phyloP scores from a whole-genome alignment of 2,888 invertebrate species.

The Notodonta ziczac region DNA sequence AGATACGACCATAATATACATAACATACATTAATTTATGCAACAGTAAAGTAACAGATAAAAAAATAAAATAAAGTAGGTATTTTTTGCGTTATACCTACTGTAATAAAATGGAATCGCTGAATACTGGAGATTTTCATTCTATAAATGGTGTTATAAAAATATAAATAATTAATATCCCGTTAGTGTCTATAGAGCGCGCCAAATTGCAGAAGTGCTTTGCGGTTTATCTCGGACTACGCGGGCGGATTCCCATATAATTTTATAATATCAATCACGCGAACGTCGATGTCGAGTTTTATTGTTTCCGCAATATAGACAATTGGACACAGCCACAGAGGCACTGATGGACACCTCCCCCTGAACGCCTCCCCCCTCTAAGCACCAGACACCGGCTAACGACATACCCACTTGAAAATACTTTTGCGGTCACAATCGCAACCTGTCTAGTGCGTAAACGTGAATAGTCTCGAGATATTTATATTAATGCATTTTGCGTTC shows the following conservation, averaged over 20 bases:
- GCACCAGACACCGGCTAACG: slow-evolving; percentile 18
- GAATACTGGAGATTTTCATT: slow-evolving; percentile 11
- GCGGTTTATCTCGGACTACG: slow-evolving; percentile 33
- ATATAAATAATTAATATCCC: slow-evolving; percentile 37
- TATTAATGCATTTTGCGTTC: not conserved
- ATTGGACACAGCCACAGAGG: slow-evolving; percentile 44
- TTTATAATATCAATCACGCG: slow-evolving; percentile 59
- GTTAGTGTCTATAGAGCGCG: slow-evolving; percentile 38
- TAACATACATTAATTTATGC: too few species aligned
- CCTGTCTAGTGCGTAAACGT: not conserved
- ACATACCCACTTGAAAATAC: slow-evolving; percentile 22
- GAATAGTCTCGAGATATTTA: not conserved
- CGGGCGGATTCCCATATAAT: slow-evolving; percentile 27
- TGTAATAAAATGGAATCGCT: slow-evolving; percentile 13
- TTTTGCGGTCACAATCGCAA: slow-evolving; percentile 14
- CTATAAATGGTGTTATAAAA: slow-evolving; percentile 6
- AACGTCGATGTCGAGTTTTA: slow-evolving; percentile 46
- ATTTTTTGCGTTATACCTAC: not conserved
- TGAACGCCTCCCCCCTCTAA: slow-evolving; percentile 9
- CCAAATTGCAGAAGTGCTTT: slow-evolving; percentile 40
- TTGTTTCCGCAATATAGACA: slow-evolving; percentile 62
- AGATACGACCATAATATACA: slow-evolving; percentile 11
- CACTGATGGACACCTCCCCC: slow-evolving; percentile 23
- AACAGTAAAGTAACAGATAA: too few species aligned
- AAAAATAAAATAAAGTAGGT: too few species aligned